These are phyloP conservation scores for Thalpophila matura DNA, from an alignment of 2,888 invertebrate species.

Conservation along the genomic window DNA sequence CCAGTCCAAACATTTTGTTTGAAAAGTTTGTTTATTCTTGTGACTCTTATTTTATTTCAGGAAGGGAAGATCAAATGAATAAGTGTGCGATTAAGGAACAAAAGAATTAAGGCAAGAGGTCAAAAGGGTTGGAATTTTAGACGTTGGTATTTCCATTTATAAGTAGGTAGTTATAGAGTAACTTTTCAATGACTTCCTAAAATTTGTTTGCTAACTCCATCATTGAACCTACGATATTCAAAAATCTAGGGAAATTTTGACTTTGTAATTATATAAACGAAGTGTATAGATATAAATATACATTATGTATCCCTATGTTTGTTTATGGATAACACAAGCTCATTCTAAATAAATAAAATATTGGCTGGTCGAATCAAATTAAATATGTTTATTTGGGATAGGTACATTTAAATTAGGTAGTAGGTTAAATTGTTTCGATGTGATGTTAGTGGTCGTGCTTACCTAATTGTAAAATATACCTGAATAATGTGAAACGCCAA, in stretches of 20 bases:
- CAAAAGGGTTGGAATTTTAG: conserved; percentile 55
- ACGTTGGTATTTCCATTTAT: conserved; percentile 35
- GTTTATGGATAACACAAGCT: neutral
- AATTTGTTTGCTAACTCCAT: conserved; percentile 25
- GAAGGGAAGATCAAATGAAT: conserved; percentile 67
- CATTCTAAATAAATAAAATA: neutral
- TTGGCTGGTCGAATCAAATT: too few relatives aligned
- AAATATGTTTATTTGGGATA: too few relatives aligned
- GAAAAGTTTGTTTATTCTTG: conserved; percentile 69
- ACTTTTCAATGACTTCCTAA: conserved; percentile 36
- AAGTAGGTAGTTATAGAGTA: conserved; percentile 20
- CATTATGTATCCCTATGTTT: too few relatives aligned
- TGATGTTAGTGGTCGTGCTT: too few relatives aligned
- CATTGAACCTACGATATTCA: conserved; percentile 12
- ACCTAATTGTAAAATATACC: neutral
- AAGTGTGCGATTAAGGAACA: conserved; percentile 69
- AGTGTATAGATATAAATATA: too few relatives aligned
- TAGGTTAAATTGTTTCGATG: too few relatives aligned
- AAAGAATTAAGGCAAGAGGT: conserved; percentile 68
- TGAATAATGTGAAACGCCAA: conserved; percentile 3
- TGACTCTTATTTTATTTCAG: conserved; percentile 57
- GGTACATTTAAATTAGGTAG: too few relatives aligned
- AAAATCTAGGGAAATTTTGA: conserved; percentile 11
- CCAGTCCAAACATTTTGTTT: conserved; percentile 67
- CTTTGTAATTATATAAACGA: conserved; percentile 3